Percentiles rank a stretch among this genome's conserved stretches.
Evolutionary conservation across 2,797 vertebrate species (phyloP).

Genomic region (Clarias pachynema): DNA sequence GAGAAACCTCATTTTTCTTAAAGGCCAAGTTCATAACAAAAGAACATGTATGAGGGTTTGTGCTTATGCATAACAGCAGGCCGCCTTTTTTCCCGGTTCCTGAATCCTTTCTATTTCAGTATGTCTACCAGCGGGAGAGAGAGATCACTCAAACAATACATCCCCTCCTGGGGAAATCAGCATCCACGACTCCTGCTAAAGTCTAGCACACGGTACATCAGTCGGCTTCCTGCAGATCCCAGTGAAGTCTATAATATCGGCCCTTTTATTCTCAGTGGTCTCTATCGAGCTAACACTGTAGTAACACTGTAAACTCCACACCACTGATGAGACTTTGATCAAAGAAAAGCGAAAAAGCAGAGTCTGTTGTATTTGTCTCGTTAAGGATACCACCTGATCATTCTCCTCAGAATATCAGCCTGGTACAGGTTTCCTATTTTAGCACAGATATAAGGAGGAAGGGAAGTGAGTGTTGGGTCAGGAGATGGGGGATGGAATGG

Average conservation of each 20-base stretch:
- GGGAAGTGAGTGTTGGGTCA: conserved; percentile 44
- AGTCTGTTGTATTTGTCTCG: neutral
- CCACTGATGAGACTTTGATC: neutral
- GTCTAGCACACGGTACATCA: conserved; percentile 5
- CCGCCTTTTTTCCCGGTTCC: neutral
- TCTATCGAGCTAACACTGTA: neutral
- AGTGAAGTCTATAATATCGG: conserved; percentile 4
- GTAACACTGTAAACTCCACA: neutral
- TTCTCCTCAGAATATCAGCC: conserved; percentile 29
- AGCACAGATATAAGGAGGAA: conserved; percentile 23
- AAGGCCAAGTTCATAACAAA: conserved; percentile 17
- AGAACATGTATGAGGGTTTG: neutral
- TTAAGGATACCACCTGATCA: conserved; percentile 19
- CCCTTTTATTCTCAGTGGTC: conserved; percentile 6
- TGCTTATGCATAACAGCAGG: conserved; percentile 1
- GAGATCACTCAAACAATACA: conserved; percentile 17
- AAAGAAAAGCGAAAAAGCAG: conserved; percentile 1
- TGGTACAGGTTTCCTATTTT: conserved; percentile 39
- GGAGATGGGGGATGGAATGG: conserved; percentile 49
- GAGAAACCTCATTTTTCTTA: neutral
- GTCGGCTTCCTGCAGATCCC: conserved; percentile 2
- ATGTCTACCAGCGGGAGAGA: conserved; percentile 13
- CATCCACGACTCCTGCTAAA: conserved; percentile 6
- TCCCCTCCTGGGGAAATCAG: conserved; percentile 22
- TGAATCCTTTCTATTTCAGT: neutral